Base-by-base conservation (phyloP, 2,888 invertebrate genomes). In the Ornithoptera priamus region DNA sequence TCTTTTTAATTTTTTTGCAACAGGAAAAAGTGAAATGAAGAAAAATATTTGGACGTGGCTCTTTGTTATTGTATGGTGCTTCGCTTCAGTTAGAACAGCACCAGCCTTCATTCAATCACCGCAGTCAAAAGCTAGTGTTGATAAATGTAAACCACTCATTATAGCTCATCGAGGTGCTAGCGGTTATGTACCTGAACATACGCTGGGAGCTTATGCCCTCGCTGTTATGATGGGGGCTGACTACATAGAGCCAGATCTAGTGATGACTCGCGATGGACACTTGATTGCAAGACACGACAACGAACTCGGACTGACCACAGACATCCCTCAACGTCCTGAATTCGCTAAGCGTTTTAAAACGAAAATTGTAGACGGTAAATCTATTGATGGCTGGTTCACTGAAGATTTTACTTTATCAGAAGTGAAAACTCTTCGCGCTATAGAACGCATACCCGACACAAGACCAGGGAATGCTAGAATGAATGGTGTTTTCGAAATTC, bases 141-240 rank as follows among this genome's bases (percentile, higher is more conserved):
- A 81, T 62, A 81, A 81, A 66, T 85, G 88, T 72, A 75, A 78
- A 15, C 87, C 85, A 1, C 67, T 86, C 17, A 81, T 89, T 2
- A 86, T 90, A 42, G 90, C 86, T 3, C 90, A 90, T 70, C 82
- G 92, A 7, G 92, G 92, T 1, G 90, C 92, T 30, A 89, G 90
- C 57, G 92, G 91, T 2, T 92, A 92, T 72, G 86, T 87, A 1
- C 90, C 92, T 0, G 92, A 92, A 73, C 92, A 92, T 72, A 92
- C 92, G 0, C 82, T 90, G 22, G 91, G 86, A 5, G 83, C 92
- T 1, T 92, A 92, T 72, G 86, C 90, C 0, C 80, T 92, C 3
- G 87, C 92, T 2, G 82, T 90, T 64, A 85, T 88, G 0, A 85
- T 91, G 86, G 91, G 90, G 2, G 85, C 90, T 2, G 91, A 92